A percentile compares a stretch with the other conserved stretches of the same genome.
phyloP scores from a whole-genome alignment of 2,888 invertebrate species.

The Perdita meconis region DNA sequence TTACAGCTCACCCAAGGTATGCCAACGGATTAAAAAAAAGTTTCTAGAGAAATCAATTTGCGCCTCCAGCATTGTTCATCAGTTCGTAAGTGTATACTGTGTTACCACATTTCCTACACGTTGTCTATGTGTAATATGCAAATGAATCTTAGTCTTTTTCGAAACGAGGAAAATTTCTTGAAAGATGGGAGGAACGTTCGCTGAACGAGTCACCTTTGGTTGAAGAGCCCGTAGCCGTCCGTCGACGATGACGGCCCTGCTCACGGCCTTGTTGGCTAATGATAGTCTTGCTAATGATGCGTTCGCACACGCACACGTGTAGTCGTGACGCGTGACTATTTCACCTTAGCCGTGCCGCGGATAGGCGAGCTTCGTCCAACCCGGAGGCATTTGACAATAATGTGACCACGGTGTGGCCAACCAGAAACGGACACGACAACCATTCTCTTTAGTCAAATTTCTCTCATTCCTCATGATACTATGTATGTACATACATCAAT shows the following conservation, averaged over 20 bases:
- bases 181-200: not conserved
- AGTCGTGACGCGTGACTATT: constrained; percentile 63
- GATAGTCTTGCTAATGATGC: constrained; percentile 84
- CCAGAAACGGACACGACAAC: not conserved
- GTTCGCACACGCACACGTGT: constrained; percentile 75
- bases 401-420: constrained; percentile 27
- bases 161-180: not conserved
- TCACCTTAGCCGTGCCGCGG: constrained; percentile 73
- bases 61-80: no score
- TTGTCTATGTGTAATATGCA: no score
- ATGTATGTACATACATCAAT: no score
- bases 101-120: no score
- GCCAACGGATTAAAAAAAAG: no score
- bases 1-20: no score
- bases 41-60: no score
- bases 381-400: constrained; percentile 30
- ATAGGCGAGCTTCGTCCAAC: constrained; percentile 16
- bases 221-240: constrained; percentile 19
- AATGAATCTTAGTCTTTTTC: not conserved
- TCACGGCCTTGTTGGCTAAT: constrained; percentile 83
- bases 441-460: not conserved
- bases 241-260: constrained; percentile 76
- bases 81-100: no score
- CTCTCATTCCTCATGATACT: not conserved
- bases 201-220: not conserved